Evolutionary conservation across 2,113 vertebrate genomes (phyloP).

Genomic region (Cettia cetti): DNA sequence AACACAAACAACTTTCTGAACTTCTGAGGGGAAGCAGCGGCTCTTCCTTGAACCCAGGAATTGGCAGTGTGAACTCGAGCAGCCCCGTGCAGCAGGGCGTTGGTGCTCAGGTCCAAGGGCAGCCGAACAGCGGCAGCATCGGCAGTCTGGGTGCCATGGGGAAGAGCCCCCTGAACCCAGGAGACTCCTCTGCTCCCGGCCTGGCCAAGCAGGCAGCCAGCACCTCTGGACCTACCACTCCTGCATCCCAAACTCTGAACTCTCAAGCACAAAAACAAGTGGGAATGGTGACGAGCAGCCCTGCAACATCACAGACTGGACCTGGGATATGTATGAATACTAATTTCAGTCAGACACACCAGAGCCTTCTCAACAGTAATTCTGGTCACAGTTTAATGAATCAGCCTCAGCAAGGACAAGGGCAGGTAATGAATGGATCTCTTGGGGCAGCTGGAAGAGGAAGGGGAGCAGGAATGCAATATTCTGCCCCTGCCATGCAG

Average conservation of each 20-base stretch:
- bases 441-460: conserved; percentile 87
- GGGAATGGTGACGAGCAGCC: conserved; percentile 78
- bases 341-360: conserved; percentile 85
- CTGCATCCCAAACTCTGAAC: conserved; percentile 81
- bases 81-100: conserved; percentile 85
- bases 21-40: conserved; percentile 89
- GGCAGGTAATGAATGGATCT: conserved; percentile 93
- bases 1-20: conserved; percentile 96
- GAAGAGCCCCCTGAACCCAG: conserved; percentile 86
- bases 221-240: conserved; percentile 74
- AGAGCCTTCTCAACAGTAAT: conserved; percentile 88
- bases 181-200: conserved; percentile 70
- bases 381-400: conserved; percentile 88
- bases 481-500: conserved; percentile 84
- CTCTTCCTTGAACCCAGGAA: conserved; percentile 78
- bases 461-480: conserved; percentile 86
- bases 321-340: conserved; percentile 86
- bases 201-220: conserved; percentile 76
- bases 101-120: conserved; percentile 74
- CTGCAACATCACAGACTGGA: conserved; percentile 79
- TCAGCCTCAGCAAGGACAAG: conserved; percentile 83
- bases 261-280: conserved; percentile 88
- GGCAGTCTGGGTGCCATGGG: conserved; percentile 78
- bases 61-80: conserved; percentile 80
- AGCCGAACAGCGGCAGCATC: conserved; percentile 75